Percentiles rank a stretch among this genome's conserved stretches.
Evolutionary conservation across 1,140 invertebrate genomes (phyloP).

Genomic region (Caerostris extrusa): DNA sequence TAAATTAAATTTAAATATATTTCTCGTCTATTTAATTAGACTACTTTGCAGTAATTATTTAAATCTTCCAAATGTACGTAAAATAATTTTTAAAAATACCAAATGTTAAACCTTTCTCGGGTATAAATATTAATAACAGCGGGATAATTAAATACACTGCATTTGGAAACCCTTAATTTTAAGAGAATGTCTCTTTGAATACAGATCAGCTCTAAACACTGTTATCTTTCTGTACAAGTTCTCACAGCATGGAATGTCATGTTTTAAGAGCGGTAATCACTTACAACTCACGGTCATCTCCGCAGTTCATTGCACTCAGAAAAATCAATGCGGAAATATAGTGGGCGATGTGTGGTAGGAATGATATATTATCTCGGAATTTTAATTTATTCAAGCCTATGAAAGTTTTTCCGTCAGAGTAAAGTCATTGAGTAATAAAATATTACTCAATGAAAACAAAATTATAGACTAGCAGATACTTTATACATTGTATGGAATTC

Average conservation of each 20-base stretch:
- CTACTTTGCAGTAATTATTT: too few relatives aligned
- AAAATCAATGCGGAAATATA: constrained; percentile 15
- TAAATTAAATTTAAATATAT: too few relatives aligned
- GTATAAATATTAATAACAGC: too few relatives aligned
- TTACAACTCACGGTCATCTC: background rate
- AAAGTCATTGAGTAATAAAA: background rate
- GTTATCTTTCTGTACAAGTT: too few relatives aligned
- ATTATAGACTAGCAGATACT: background rate
- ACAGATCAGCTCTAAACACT: too few relatives aligned
- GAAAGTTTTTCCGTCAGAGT: background rate
- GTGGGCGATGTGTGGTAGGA: background rate
- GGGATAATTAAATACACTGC: too few relatives aligned
- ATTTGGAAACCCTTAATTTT: too few relatives aligned
- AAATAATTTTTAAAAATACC: too few relatives aligned
- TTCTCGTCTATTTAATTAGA: too few relatives aligned
- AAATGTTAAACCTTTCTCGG: too few relatives aligned
- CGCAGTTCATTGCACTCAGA: background rate
- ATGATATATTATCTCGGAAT: background rate
- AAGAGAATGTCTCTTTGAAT: too few relatives aligned
- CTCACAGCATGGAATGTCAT: background rate
- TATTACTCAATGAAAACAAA: background rate
- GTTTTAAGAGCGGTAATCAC: background rate
- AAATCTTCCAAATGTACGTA: too few relatives aligned
- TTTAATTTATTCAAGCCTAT: background rate
- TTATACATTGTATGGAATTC: background rate